A percentile compares a stretch with the other conserved stretches of the same genome.
Conservation (phyloP, 2,797 vertebrate species). For the Bovichtus diacanthus region DNA sequence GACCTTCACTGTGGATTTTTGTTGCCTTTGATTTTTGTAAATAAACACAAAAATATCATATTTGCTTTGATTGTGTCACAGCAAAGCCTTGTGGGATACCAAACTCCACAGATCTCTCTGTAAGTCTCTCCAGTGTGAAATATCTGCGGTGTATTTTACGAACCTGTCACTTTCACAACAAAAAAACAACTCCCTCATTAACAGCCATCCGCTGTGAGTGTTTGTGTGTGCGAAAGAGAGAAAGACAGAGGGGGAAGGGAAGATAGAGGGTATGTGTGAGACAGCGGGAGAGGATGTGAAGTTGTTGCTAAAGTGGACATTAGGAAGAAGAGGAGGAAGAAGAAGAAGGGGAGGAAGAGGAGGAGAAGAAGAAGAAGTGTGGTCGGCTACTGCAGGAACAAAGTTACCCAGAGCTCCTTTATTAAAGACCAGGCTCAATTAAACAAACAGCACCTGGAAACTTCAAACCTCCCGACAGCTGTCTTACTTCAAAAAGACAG, state of each 20-base stretch:
- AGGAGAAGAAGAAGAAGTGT: constrained; percentile 10
- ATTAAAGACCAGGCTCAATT: constrained; percentile 58
- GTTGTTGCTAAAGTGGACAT: constrained; percentile 19
- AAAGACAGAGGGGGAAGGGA: constrained; percentile 3
- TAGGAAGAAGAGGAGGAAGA: constrained; percentile 20
- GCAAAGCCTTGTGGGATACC: constrained; percentile 44
- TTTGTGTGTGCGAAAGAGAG: constrained; percentile 32
- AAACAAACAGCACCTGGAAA: constrained; percentile 77
- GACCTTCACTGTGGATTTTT: constrained; percentile 14
- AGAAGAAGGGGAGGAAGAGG: constrained; percentile 13
- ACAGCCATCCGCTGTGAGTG: constrained; percentile 35
- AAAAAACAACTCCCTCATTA: constrained; percentile 61
- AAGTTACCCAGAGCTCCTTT: constrained; percentile 58
- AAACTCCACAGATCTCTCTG: constrained; percentile 27
- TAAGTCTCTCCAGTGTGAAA: constrained; percentile 35
- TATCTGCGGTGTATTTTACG: constrained; percentile 45
- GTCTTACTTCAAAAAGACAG: constrained; percentile 53
- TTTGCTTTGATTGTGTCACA: constrained; percentile 33
- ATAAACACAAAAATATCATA: constrained; percentile 24
- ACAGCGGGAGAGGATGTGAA: constrained; percentile 1
- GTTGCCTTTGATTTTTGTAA: constrained; percentile 12
- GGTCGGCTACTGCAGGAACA: constrained; percentile 46
- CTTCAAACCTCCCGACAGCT: constrained; percentile 73
- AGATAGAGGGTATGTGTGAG: constrained; percentile 31
- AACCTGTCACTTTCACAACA: constrained; percentile 65